Evolutionary conservation across 2,888 invertebrate species (phyloP).

Genomic region (Latheticus oryzae): DNA sequence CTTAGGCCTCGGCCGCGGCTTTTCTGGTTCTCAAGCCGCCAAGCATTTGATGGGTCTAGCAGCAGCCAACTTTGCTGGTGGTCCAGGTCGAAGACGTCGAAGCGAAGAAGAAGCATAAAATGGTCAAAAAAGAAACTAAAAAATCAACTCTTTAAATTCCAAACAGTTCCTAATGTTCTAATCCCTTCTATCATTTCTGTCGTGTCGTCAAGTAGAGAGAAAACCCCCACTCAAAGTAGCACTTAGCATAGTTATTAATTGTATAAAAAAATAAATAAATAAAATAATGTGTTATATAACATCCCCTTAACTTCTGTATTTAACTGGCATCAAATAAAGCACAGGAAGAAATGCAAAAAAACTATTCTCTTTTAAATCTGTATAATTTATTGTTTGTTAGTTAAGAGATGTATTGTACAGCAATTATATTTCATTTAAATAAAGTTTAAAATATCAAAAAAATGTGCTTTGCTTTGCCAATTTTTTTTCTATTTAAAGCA

Average conservation of each 20-base stretch:
- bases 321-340: slow-evolving; percentile 39
- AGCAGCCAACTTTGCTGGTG: slow-evolving; percentile 89
- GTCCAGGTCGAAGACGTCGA: slow-evolving; percentile 89
- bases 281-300: slow-evolving; percentile 28
- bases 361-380: slow-evolving; percentile 35
- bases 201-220: slow-evolving; percentile 26
- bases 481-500: too few species aligned
- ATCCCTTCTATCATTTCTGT: slow-evolving; percentile 34
- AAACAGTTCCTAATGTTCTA: slow-evolving; percentile 42
- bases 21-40: slow-evolving; percentile 89
- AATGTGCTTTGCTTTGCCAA: slow-evolving; percentile 24
- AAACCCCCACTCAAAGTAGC: slow-evolving; percentile 13
- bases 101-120: slow-evolving; percentile 64
- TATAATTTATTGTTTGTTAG: slow-evolving; percentile 39
- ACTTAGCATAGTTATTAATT: too few species aligned
- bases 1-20: slow-evolving; percentile 87
- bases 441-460: slow-evolving; percentile 44
- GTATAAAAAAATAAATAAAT: slow-evolving; percentile 28
- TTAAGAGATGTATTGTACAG: slow-evolving; percentile 46
- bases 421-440: slow-evolving; percentile 48
- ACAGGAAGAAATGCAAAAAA: slow-evolving; percentile 37
- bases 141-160: slow-evolving; percentile 30
- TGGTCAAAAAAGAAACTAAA: slow-evolving; percentile 15
- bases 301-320: slow-evolving; percentile 23
- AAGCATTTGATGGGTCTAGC: slow-evolving; percentile 92